Evolutionary conservation across 2,113 vertebrate genomes (phyloP).

Genomic region (Shinisaurus crocodilurus): DNA sequence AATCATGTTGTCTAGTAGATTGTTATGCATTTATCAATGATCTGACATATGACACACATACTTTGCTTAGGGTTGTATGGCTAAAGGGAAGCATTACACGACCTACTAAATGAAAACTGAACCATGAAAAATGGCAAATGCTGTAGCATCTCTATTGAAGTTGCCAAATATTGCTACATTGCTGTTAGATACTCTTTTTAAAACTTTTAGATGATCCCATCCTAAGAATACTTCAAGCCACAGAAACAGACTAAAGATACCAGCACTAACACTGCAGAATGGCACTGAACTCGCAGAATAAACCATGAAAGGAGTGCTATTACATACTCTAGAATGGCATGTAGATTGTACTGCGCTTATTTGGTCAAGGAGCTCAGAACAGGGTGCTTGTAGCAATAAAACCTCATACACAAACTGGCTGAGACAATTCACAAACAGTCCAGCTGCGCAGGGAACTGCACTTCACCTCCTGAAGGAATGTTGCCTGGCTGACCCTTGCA

Average conservation of each 20-base stretch:
- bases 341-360: background rate
- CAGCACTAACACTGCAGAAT: background rate
- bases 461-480: background rate
- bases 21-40: slow-evolving; percentile 30
- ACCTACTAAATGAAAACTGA: slow-evolving; percentile 14
- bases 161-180: background rate
- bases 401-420: background rate
- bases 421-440: background rate
- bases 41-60: background rate
- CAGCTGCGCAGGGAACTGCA: background rate
- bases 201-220: background rate
- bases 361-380: background rate
- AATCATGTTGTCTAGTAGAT: slow-evolving; percentile 5
- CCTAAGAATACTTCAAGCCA: background rate
- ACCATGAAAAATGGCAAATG: slow-evolving; percentile 13
- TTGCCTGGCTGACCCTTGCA: background rate
- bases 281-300: background rate
- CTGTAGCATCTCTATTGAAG: background rate
- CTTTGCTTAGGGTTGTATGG: slow-evolving; percentile 14
- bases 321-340: background rate
- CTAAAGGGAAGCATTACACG: slow-evolving; percentile 6
- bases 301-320: background rate
- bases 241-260: background rate
- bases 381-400: background rate
- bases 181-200: background rate